Evolutionary conservation across 2,113 vertebrate species (phyloP).

Genomic region (Manacus vitellinus): DNA sequence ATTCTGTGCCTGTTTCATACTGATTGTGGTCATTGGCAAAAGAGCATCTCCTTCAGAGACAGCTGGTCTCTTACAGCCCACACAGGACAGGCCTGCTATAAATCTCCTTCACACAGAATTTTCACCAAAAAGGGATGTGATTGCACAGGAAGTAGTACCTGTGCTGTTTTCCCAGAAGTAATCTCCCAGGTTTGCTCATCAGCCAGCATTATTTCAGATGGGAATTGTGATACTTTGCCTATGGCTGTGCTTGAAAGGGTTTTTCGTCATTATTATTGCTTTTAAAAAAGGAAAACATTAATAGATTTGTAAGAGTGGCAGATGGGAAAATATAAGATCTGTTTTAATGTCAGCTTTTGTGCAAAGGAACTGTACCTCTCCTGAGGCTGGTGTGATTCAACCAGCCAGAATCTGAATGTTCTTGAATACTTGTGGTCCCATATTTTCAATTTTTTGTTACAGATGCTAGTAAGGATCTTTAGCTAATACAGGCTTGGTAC

Average conservation of each 20-base stretch:
- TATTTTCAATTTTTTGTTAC: not conserved
- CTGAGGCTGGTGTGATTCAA: not conserved
- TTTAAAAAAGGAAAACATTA: not conserved
- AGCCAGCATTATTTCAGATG: not conserved
- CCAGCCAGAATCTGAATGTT: not conserved
- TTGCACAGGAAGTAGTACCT: not conserved
- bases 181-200: not conserved
- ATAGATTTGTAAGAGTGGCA: not conserved
- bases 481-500: not conserved
- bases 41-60: not conserved
- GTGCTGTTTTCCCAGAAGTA: not conserved
- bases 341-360: not conserved
- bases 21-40: not conserved
- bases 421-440: not conserved
- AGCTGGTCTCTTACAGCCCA: not conserved
- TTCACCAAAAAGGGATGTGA: not conserved
- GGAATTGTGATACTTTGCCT: not conserved
- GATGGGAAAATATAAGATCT: not conserved
- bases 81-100: not conserved
- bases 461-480: not conserved
- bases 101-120: not conserved
- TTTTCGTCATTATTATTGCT: not conserved
- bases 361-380: not conserved
- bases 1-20: rapidly evolving
- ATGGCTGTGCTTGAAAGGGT: not conserved